Base-by-base conservation (phyloP, 2,113 vertebrate species). In the Pantherophis guttatus region DNA sequence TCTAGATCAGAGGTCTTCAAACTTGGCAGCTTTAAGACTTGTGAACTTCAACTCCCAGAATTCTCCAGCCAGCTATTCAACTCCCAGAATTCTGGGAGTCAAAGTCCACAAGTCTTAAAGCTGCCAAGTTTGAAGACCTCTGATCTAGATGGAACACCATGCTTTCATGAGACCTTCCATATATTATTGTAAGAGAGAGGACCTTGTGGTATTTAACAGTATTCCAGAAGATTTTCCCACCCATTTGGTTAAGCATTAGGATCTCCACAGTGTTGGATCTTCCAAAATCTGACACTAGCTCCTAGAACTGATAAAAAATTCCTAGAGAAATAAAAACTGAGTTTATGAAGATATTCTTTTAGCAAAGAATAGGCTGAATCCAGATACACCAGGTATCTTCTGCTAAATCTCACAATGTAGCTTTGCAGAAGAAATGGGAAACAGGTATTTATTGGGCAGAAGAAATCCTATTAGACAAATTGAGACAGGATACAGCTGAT, bases 161-260 rank as follows among this genome's bases (percentile, higher is more conserved):
- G 90, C 94, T 96, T 95, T 94, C 10, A 7, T 94, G 87, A 88
- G 70, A 94, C 95, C 94, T 94, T 93, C 94, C 93, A 95, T 91
- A 91, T 90, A 89, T 81, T 93, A 0, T 1, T 1, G 88, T 93
- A 93, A 94, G 93, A 92, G 92, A 91, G 50, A 90, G 90, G 58
- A 86, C 91, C 44, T 81, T 3, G 29, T 39, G 8, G 0, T 33
- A 81, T 91, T 93, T 95, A 29, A 33, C 0, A 0, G 53, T 90
- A 53, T 91, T 90, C 53, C 52, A 9, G 55, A 1, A 5, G 92
- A 87, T 91, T 95, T 94, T 91, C 91, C 59, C 50, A 65, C 5
- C 39, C 54, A 85, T 94, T 85, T 95, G 92, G 88, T 90, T 92
- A 93, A 87, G 11, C 0, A 58, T 94, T 94, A 89, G 62, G 29